Evolutionary conservation across 1,140 invertebrate species (phyloP).

Genomic region (Zaprionus taronus): DNA sequence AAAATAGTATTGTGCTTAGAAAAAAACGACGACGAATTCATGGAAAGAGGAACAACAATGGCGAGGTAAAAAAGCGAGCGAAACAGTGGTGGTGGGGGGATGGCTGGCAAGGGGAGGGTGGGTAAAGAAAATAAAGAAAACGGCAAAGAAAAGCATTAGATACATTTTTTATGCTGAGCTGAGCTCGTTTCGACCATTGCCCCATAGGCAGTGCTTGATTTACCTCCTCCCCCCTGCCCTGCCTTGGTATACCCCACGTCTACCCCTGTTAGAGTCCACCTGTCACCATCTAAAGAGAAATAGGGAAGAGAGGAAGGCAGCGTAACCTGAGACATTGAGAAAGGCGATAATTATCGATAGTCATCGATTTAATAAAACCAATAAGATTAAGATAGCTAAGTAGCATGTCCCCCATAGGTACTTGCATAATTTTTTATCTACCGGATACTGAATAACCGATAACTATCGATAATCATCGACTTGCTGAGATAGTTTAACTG

Average conservation of each 20-base stretch:
- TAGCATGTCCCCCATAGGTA: no score
- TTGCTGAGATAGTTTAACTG: no score
- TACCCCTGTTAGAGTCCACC: not conserved
- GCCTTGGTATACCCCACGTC: not conserved
- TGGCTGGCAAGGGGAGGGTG: not conserved
- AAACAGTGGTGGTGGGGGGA: not conserved
- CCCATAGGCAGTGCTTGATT: constrained; percentile 15
- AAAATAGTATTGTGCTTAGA: constrained; percentile 80
- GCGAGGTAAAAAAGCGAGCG: constrained; percentile 14
- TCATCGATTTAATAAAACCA: no score
- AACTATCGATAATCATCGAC: no score
- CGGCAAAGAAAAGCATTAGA: constrained; percentile 57
- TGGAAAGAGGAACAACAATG: constrained; percentile 33
- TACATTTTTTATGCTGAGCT: constrained; percentile 70
- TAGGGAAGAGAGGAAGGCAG: not conserved
- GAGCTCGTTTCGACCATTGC: constrained; percentile 4
- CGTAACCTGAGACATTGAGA: no score
- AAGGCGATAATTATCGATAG: no score
- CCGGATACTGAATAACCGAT: no score
- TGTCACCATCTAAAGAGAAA: not conserved
- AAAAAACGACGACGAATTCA: constrained; percentile 28
- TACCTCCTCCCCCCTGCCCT: not conserved
- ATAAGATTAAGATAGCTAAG: no score
- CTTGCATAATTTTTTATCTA: no score
- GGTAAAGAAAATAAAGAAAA: constrained; percentile 15